Evolutionary conservation across 2,113 vertebrate genomes (phyloP), one percentile per base, ranked within the genome.

Genomic region (Trichechus manatus): DNA sequence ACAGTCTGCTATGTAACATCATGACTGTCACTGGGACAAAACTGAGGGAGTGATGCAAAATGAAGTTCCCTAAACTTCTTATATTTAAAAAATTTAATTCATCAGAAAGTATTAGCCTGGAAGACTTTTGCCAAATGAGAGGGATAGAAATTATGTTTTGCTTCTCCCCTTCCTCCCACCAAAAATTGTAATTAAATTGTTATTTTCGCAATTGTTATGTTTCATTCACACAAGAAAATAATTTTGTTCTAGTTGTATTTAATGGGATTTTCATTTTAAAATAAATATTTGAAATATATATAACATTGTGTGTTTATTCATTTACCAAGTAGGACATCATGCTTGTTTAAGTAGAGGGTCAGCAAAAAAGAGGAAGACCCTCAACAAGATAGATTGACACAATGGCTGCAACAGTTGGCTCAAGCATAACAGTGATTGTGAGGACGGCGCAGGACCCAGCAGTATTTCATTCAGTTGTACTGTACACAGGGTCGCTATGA

Each of bases 141-240:
- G n/a, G 70, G 19, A 78, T 19, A 61, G 31, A 93, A 70, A 39
- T 68, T 56, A 47, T 42, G 31, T 59, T 56, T 33, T 74, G 3
- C 33, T 3, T 94, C 2, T 42, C 23, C 10, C 19, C 42, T 50
- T 22, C 13, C 22, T 6, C 15, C 11, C n/a, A 14, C 25, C 3
- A 33, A 80, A 74, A 91, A 66, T 56, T 56, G 68, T 42, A 90
- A 83, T 90, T 93, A 72, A 36, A 89, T 70, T 85, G n/a, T 53
- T 94, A 29, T 85, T 68, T 31, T 10, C 31, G 87, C 25, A 89
- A 89, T 50, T 78, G 22, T 77, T 63, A 64, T 74, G 53, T 81
- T 89, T 89, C 15, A 80, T 63, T 86, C n/a, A 93, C 10, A 74
- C 50, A 89, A 94, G 53, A 85, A 83, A 84, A 84, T 33, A 86